Evolutionary conservation across 2,888 invertebrate genomes (phyloP).

Genomic region (Pristionchus mayeri): DNA sequence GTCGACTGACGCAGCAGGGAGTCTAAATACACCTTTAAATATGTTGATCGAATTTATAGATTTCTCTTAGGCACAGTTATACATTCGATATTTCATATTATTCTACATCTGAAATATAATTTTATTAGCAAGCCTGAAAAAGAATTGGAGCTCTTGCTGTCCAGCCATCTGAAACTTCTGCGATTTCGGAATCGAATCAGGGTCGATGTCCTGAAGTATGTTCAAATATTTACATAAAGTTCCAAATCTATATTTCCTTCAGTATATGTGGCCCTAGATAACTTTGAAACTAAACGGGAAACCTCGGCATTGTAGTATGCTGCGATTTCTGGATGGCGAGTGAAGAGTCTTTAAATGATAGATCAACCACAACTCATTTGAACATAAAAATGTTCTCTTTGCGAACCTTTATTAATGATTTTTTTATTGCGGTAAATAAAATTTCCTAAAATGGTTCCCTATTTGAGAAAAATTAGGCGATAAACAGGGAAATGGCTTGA

Average conservation of each 20-base stretch:
- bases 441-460: too few species aligned
- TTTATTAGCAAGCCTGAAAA: constrained; percentile 50
- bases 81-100: not conserved
- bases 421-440: too few species aligned
- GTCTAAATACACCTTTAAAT: too few species aligned
- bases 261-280: not conserved
- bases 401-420: too few species aligned
- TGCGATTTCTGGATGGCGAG: constrained; percentile 67
- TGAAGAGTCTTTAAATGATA: constrained; percentile 62
- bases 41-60: too few species aligned
- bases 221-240: not conserved
- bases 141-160: constrained; percentile 56
- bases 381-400: too few species aligned
- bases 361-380: too few species aligned
- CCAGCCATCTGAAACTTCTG: constrained; percentile 68
- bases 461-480: too few species aligned
- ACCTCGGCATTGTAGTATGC: constrained; percentile 65
- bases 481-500: too few species aligned
- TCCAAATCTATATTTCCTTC: too few species aligned
- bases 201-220: constrained; percentile 63
- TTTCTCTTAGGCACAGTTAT: too few species aligned
- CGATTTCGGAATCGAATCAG: constrained; percentile 63
- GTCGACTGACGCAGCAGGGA: constrained; percentile 59
- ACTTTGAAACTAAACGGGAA: not conserved
- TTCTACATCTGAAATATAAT: not conserved